These are phyloP conservation scores for Acrossocheilus wenchowensis DNA, from an alignment of 2,797 vertebrate genomes.

Conservation along the genomic window DNA sequence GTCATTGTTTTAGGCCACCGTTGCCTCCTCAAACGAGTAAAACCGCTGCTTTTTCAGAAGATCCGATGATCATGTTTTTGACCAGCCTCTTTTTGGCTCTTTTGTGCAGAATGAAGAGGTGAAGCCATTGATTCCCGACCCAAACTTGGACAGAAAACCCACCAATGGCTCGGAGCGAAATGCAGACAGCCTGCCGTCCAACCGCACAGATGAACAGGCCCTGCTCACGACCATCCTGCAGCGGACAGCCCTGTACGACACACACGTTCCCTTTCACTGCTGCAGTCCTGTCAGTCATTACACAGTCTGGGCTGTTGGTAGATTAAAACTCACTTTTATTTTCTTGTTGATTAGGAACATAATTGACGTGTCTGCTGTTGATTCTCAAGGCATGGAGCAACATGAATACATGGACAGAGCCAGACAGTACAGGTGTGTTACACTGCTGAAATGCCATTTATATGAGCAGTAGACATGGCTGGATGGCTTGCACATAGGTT, in stretches of 20 bases:
- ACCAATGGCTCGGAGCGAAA: conserved; percentile 87
- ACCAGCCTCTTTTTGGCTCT: background rate
- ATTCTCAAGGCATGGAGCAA: conserved; percentile 96
- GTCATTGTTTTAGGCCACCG: background rate
- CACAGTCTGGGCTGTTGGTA: conserved; percentile 77
- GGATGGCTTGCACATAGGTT: background rate
- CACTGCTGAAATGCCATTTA: background rate
- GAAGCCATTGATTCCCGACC: conserved; percentile 85
- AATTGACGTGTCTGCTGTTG: conserved; percentile 94
- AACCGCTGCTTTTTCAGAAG: background rate
- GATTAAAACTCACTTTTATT: background rate
- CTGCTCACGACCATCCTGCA: conserved; percentile 91
- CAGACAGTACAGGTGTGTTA: conserved; percentile 90
- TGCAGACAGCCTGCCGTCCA: conserved; percentile 81
- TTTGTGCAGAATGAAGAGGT: conserved; percentile 82
- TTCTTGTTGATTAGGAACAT: conserved; percentile 83
- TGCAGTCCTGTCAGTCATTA: conserved; percentile 88
- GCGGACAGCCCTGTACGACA: conserved; percentile 90
- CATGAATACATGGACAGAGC: conserved; percentile 98
- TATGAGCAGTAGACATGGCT: no score
- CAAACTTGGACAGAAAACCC: conserved; percentile 86
- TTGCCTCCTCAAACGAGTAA: background rate
- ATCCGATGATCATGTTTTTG: background rate
- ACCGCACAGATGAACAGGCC: conserved; percentile 92
- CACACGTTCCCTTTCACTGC: conserved; percentile 70